These are phyloP conservation scores for Lepeophtheirus salmonis DNA, from an alignment of 1,140 invertebrate species.

Conservation along the genomic window DNA sequence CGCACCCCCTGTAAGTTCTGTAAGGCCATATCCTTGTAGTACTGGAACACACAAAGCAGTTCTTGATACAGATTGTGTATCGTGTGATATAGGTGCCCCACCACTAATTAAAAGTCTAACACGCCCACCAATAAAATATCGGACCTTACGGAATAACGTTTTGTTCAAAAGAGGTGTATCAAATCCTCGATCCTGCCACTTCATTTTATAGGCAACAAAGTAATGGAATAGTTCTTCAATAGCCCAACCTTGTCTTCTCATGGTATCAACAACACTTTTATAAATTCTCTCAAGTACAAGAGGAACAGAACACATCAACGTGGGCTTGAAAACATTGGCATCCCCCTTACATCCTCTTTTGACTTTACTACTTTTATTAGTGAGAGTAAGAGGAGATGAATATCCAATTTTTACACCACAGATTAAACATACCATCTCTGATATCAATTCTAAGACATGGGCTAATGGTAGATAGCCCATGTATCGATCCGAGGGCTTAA, in stretches of 20 bases:
- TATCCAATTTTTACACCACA: slow-evolving; percentile 25
- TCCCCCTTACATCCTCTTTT: slow-evolving; percentile 25
- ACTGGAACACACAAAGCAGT: slow-evolving; percentile 75
- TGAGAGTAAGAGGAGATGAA: slow-evolving; percentile 24
- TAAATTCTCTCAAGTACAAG: slow-evolving; percentile 85
- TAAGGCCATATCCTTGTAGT: slow-evolving; percentile 87
- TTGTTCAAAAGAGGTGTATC: slow-evolving; percentile 50
- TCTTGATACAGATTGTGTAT: slow-evolving; percentile 85
- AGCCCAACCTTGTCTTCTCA: slow-evolving; percentile 54
- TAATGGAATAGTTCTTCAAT: slow-evolving; percentile 66
- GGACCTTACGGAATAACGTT: slow-evolving; percentile 31
- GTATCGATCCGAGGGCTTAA: slow-evolving; percentile 51
- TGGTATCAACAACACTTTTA: slow-evolving; percentile 81
- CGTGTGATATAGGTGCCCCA: slow-evolving; percentile 82
- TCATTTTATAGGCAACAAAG: slow-evolving; percentile 72
- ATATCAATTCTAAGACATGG: slow-evolving; percentile 76
- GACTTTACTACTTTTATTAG: slow-evolving; percentile 24
- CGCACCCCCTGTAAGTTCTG: slow-evolving; percentile 83
- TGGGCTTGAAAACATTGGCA: slow-evolving; percentile 24
- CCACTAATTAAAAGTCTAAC: slow-evolving; percentile 70
- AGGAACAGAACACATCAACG: slow-evolving; percentile 26
- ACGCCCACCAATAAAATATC: slow-evolving; percentile 60
- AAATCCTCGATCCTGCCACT: slow-evolving; percentile 30
- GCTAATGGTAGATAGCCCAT: slow-evolving; percentile 90
- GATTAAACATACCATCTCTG: slow-evolving; percentile 22